Base-by-base conservation (phyloP, 1,140 invertebrate species). In the Euschistus heros region DNA sequence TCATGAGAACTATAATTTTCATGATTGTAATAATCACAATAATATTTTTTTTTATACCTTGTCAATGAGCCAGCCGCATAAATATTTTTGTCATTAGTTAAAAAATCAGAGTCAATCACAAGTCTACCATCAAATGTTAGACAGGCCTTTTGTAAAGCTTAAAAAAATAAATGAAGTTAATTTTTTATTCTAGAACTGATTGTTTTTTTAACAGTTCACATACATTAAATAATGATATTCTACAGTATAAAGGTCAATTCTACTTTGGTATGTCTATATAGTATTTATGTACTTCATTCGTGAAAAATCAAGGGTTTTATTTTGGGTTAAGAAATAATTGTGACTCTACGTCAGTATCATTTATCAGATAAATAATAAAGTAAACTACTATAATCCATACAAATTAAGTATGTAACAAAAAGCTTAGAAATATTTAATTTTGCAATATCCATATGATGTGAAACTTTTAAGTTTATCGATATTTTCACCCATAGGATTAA, bases 51-150 rank as follows among this genome's bases (percentile, higher is more conserved):
- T 1, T 81, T 80, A 70, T 85, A 86, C 57, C 79, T 77, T 2
- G 85, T 85, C 47, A 85, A 72, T 0, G 85, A 77, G 0, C 87
- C 88, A 26, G 86, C 86, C 2, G 81, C 86, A 67, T 80, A 82
- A 54, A 91, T 83, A 54, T 75, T 74, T 0, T 79, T 78, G 72
- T 89, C 87, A 73, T 86, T 87, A 0, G 87, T 91, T 47, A 81
- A 77, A 70, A 82, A 87, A 24, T 80, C 72, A 0, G 78, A 73
- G 68, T 86, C 80, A 47, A 91, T 86, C 2, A 89, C 81, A 30
- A 91, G 71, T 15, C 80, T 80, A 37, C 83, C 84, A 71, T 89
- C 84, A 74, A 85, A 89, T 3, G 87, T 82, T 10, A 90, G 71
- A 33, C 83, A 85, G 18, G 82, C 77, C 65, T 80, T 77, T 54